A percentile compares a stretch with the other conserved stretches of the same genome.
phyloP scores from a whole-genome alignment of 1,140 invertebrate species.

The Trachymyrmex septentrionalis region DNA sequence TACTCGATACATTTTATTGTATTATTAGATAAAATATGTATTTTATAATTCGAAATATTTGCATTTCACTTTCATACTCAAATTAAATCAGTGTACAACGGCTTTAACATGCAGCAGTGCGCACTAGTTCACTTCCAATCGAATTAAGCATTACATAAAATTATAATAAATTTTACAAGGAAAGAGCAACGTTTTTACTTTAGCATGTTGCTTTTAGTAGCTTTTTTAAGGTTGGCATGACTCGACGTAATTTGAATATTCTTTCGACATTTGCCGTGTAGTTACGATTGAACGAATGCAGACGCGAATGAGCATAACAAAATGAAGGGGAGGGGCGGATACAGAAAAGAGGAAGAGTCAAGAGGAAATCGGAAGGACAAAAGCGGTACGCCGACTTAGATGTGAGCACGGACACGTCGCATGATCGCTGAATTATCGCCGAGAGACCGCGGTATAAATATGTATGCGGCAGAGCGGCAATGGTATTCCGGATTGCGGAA shows the following conservation, averaged over 20 bases:
- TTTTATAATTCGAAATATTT: too few relatives aligned
- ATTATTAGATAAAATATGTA: too few relatives aligned
- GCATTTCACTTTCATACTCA: too few relatives aligned
- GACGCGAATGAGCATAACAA: neutral
- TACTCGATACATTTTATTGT: too few relatives aligned
- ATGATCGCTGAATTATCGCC: slow-evolving; percentile 84
- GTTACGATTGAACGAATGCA: slow-evolving; percentile 5
- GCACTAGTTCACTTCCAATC: too few relatives aligned
- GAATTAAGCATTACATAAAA: neutral
- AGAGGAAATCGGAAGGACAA: slow-evolving; percentile 16
- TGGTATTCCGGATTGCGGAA: slow-evolving; percentile 83
- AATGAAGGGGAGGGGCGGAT: too few relatives aligned
- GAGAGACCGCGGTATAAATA: slow-evolving; percentile 82
- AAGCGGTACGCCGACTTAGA: slow-evolving; percentile 62
- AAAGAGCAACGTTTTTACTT: neutral
- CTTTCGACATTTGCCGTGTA: neutral
- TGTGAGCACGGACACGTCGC: slow-evolving; percentile 79
- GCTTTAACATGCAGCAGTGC: too few relatives aligned
- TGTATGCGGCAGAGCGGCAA: slow-evolving; percentile 80
- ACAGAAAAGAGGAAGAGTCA: neutral
- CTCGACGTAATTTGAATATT: slow-evolving; percentile 12
- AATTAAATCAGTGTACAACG: too few relatives aligned
- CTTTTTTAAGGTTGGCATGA: neutral
- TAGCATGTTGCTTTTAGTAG: neutral
- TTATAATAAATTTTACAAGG: neutral